Percentiles rank a stretch among this genome's conserved stretches.
Evolutionary conservation across 2,888 invertebrate genomes (phyloP).

Genomic region (Rotaria magnacalcarata): DNA sequence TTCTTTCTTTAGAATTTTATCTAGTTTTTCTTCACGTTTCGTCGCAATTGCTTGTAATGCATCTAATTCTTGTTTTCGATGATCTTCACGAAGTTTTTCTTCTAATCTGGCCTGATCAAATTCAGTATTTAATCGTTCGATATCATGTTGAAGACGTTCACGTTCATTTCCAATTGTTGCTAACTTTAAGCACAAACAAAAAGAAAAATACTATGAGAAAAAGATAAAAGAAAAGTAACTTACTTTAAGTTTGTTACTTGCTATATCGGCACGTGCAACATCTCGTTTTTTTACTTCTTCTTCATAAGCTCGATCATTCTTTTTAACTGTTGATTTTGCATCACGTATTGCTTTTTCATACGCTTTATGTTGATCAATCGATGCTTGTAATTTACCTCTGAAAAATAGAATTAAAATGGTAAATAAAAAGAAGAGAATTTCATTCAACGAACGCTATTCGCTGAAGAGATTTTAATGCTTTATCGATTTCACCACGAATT

Average conservation of each 20-base stretch:
- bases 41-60: constrained; percentile 1
- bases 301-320: background rate
- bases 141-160: constrained; percentile 30
- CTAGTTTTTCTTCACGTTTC: constrained; percentile 42
- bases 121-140: constrained; percentile 21
- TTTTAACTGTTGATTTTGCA: constrained; percentile 4
- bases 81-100: constrained; percentile 1
- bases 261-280: background rate
- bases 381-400: background rate
- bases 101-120: background rate
- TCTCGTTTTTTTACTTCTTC: constrained; percentile 34
- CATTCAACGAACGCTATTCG: constrained; percentile 28
- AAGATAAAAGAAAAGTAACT: background rate
- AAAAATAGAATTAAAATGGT: background rate
- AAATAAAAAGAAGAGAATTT: no score
- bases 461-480: constrained; percentile 22
- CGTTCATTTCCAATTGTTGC: constrained; percentile 18
- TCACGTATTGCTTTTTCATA: background rate
- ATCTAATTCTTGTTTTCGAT: constrained; percentile 37
- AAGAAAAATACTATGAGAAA: background rate
- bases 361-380: background rate
- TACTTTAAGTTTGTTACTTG: background rate
- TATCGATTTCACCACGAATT: constrained; percentile 37
- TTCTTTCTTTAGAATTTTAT: constrained; percentile 42
- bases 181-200: background rate